These are phyloP conservation scores for Cyprinus carpio DNA, from an alignment of 2,113 vertebrate species.

Conservation along the genomic window DNA sequence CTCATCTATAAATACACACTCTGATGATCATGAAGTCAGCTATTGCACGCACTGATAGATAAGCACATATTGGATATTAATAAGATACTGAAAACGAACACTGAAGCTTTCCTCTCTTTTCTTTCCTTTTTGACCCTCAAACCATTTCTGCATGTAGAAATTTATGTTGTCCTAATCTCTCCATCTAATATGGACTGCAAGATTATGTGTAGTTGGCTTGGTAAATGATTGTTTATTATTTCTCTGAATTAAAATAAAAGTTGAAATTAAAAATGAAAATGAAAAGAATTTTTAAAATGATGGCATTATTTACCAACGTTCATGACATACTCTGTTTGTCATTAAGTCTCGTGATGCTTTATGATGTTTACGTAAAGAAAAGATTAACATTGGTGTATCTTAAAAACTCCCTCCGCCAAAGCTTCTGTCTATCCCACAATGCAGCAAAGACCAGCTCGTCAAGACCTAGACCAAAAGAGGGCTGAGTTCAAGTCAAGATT, in stretches of 20 bases:
- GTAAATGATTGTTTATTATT: not conserved
- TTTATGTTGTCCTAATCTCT: slow-evolving; percentile 21
- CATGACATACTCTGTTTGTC: not conserved
- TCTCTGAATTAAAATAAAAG: not conserved
- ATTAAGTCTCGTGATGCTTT: not conserved
- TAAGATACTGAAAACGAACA: not conserved
- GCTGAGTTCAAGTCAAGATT: not conserved
- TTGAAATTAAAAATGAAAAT: not conserved
- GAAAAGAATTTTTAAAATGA: not conserved
- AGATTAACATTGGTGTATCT: not conserved
- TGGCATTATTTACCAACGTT: not conserved
- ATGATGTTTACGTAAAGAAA: not conserved
- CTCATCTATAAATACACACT: not conserved
- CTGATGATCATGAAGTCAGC: slow-evolving; percentile 1
- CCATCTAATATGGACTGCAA: not conserved
- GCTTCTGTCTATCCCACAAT: not conserved
- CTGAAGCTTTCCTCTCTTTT: not conserved
- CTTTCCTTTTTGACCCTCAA: not conserved
- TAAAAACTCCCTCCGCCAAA: not conserved
- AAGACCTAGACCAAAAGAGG: not conserved
- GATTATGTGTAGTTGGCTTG: not conserved
- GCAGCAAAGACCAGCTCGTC: not conserved
- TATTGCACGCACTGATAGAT: not conserved
- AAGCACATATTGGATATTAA: not conserved
- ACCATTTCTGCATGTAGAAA: not conserved